Percentiles rank a stretch among this genome's conserved stretches.
These are phyloP conservation scores for Puntigrus tetrazona DNA, from an alignment of 2,113 vertebrate genomes.

Conservation along the genomic window DNA sequence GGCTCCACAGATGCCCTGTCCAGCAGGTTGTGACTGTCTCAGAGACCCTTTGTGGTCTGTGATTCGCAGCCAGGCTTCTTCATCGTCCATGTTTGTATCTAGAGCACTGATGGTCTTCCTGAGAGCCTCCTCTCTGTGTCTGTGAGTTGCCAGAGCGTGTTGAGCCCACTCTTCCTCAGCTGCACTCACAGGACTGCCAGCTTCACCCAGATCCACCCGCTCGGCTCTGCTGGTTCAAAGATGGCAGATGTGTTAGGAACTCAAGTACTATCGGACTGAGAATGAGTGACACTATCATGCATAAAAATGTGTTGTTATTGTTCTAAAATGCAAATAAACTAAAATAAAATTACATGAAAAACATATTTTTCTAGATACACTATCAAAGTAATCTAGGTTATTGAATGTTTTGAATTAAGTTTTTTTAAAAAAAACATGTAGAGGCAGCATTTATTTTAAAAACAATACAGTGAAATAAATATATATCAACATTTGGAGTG, in stretches of 20 bases:
- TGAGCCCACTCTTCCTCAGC: neutral
- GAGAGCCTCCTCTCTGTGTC: conserved; percentile 67
- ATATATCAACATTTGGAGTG: too few relatives aligned
- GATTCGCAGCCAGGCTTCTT: conserved; percentile 60
- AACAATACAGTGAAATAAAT: too few relatives aligned
- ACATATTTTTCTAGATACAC: too few relatives aligned
- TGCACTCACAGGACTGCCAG: neutral
- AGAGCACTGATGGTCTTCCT: conserved; percentile 65
- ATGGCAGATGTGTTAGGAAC: neutral
- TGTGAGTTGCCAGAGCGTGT: conserved; percentile 7
- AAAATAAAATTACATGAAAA: neutral
- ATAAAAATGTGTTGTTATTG: neutral
- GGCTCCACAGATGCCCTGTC: conserved; percentile 3
- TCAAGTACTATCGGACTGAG: neutral
- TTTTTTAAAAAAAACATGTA: too few relatives aligned
- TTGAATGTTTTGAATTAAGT: too few relatives aligned
- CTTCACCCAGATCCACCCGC: neutral
- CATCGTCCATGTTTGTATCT: conserved; percentile 65
- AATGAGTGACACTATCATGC: neutral
- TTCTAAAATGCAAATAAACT: neutral
- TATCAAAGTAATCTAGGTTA: too few relatives aligned
- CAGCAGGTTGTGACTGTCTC: neutral
- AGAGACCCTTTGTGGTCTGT: neutral
- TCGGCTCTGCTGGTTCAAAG: conserved; percentile 12
- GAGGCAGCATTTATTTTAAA: too few relatives aligned